Conservation (phyloP, 2,113 vertebrate genomes). For the Phocoena phocoena region DNA sequence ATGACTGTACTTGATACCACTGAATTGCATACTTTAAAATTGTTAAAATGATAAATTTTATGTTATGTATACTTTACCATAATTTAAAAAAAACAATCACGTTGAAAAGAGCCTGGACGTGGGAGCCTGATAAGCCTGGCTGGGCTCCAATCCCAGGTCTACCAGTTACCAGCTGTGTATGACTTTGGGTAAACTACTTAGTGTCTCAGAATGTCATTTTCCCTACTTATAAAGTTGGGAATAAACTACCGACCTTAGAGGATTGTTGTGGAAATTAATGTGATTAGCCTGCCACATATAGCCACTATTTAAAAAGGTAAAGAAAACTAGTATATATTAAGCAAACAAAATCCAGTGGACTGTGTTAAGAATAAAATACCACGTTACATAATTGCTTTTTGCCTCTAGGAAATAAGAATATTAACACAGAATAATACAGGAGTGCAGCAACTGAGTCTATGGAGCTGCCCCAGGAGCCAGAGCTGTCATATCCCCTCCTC, state of each 20-base stretch:
- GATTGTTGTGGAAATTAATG: neutral
- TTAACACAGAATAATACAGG: neutral
- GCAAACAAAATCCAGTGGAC: neutral
- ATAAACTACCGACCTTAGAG: neutral
- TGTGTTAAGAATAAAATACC: neutral
- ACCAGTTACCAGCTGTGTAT: neutral
- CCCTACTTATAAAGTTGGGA: neutral
- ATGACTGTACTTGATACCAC: neutral
- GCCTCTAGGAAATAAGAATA: neutral
- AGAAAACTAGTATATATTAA: neutral
- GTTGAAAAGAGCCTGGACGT: neutral
- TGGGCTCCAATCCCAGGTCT: neutral
- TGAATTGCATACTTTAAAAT: neutral
- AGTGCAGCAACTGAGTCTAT: no score
- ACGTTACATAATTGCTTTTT: neutral
- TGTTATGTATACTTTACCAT: neutral
- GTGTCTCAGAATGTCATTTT: neutral
- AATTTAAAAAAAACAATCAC: neutral
- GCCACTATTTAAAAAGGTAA: neutral
- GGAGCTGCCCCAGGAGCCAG: no score
- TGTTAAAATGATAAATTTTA: neutral
- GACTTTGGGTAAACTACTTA: neutral
- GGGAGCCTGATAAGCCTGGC: neutral
- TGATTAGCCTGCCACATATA: neutral
- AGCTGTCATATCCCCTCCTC: no score